phyloP scores from a whole-genome alignment of 2,113 vertebrate genomes.

The Sula dactylatra region DNA sequence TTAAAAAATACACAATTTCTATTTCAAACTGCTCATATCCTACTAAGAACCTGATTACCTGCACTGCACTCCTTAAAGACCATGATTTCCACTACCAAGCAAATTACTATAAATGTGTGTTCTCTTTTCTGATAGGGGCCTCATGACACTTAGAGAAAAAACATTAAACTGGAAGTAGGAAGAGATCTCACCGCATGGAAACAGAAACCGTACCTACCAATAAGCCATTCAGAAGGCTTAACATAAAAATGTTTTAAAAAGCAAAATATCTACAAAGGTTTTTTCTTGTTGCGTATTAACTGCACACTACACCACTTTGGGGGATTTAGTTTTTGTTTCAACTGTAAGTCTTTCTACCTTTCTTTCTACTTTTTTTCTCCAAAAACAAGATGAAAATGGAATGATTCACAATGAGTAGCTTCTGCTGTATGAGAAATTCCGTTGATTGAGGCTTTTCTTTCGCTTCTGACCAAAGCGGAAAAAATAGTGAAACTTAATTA shows the following conservation, averaged over 20 bases:
- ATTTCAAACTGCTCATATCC: neutral
- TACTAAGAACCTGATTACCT: slow-evolving; percentile 30
- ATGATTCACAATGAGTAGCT: neutral
- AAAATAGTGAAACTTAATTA: neutral
- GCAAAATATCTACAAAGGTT: neutral
- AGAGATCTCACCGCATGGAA: neutral
- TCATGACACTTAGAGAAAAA: neutral
- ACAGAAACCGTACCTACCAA: neutral
- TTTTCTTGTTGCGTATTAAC: neutral
- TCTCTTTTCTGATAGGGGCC: neutral
- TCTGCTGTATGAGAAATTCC: neutral
- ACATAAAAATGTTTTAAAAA: neutral
- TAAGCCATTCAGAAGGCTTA: neutral
- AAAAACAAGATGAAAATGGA: neutral
- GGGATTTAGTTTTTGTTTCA: neutral
- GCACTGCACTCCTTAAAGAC: neutral
- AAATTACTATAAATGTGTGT: slow-evolving; percentile 1
- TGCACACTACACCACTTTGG: neutral
- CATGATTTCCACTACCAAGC: neutral
- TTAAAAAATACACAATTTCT: slow-evolving; percentile 20
- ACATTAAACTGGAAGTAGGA: neutral
- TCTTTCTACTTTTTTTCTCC: neutral
- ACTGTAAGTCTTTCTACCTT: neutral
- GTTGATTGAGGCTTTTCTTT: neutral
- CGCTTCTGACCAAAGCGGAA: neutral